Base-by-base conservation (phyloP, 2,797 vertebrate genomes). In the Manis javanica region DNA sequence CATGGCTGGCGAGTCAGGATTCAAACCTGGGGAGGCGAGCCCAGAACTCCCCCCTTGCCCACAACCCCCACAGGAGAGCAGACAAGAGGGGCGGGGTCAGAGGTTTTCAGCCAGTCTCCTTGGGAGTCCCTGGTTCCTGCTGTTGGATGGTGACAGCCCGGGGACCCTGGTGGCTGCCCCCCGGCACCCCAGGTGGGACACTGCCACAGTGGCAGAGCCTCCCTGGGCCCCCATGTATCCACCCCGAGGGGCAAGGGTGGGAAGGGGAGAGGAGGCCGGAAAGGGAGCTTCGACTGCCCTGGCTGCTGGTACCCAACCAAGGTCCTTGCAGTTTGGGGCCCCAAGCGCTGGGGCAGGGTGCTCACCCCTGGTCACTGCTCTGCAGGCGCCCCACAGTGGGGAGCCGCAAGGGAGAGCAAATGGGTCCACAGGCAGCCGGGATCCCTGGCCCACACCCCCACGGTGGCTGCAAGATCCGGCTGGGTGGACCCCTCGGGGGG, bases 251-350 rank as follows among this genome's bases (percentile, higher is more conserved):
- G 63, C 26, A 51, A n/a, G 53, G 37, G 57, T 2, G 42, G 39
- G 39, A 7, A 23, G 13, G 31, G 11, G 24, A 21, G 31, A 15
- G 26, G 49, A 23, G 0, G 2, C 24, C 19, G 37, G 11, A 4
- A 61, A 68, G 8, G 19, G 0, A 18, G 21, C 2, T 26, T 2
- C 9, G 31, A 26, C 18, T 26, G 1, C 3, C 7, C 1, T 8
- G 29, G 55, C 53, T 5, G 0, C 11, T 3, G 39, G 53, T 10
- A 34, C 1, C 16, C 16, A 19, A 8, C 64, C 11, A 18, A 21
- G 66, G 66, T 34, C 34, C 66, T 69, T 21, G 23, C 34, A 34
- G 64, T 18, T 18, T 1, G 19, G 66, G 42, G 31, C 26, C 71
- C 71, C 42, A 49, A 34, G 64, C 31, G 31, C 18, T n/a, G 63